Evolutionary conservation across 1,140 invertebrate genomes (phyloP), one percentile per base, ranked within the genome.

Genomic region (Episyrphus balteatus): DNA sequence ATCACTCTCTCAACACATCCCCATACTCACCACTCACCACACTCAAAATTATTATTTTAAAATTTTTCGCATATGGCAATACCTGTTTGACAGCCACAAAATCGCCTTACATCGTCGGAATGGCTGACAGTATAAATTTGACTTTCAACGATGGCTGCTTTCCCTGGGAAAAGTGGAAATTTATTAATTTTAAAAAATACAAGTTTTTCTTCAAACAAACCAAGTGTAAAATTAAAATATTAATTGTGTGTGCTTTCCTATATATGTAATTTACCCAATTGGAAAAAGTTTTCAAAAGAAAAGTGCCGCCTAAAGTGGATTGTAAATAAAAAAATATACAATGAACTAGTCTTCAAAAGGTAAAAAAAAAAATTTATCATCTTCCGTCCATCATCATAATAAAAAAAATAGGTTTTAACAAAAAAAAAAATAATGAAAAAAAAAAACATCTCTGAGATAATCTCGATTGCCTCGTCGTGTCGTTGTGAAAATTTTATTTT

Each of bases 41-140:
- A 42, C 30, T 40, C 21, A n/a, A 15, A 36, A 44, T 43, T 44
- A 36, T 30, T 19, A 48, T 11, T 37, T 39, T 11, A 11, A 18
- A n/a, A 10, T 5, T 41, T 0, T 13, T 21, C 19, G 17, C 8
- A 42, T 26, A 26, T 44, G 30, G 43, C 43, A 30, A 36, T 36
- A 44, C 36, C 36, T n/a, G 36, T n/a, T 17, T n/a, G 15, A 37
- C 15, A 37, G 47, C 50, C 44, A 46, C 44, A 52, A 13, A 52
- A 47, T 47, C 42, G 51, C 45, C 41, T 37, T 37, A 44, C 50
- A 51, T 44, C 77, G 75, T 77, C 80, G 83, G 80, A 77, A 83
- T 84, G 81, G 82, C 82, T 84, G 82, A 82, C 83, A 86, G 83
- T 86, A 86, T 86, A 86, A 82, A 86, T 84, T 81, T 84, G 81